Evolutionary conservation across 2,113 vertebrate species (phyloP).

Genomic region (Podarcis cretensis): DNA sequence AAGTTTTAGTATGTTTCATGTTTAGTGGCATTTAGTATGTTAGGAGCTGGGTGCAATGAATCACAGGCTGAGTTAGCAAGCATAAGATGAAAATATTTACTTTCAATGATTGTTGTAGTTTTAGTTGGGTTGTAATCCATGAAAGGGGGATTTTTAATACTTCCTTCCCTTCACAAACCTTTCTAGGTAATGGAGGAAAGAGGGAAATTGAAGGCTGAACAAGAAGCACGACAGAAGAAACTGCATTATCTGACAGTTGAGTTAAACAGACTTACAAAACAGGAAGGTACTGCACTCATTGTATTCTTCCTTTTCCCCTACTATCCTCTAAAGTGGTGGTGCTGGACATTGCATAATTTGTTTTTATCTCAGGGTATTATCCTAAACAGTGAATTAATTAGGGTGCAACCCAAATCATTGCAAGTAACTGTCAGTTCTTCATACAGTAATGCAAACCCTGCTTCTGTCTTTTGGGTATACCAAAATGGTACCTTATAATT

Average conservation of each 20-base stretch:
- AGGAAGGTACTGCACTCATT: conserved; percentile 84
- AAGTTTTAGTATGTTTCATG: neutral
- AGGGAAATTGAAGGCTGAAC: conserved; percentile 85
- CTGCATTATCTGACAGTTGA: conserved; percentile 92
- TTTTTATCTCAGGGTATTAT: conserved; percentile 36
- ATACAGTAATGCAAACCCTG: neutral
- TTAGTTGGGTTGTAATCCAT: conserved; percentile 10
- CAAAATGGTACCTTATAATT: conserved; percentile 33
- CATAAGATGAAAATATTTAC: conserved; percentile 1
- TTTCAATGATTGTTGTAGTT: neutral
- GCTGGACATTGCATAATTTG: neutral
- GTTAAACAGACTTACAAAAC: conserved; percentile 90
- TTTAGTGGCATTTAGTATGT: neutral
- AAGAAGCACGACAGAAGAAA: conserved; percentile 86
- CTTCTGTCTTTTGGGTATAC: neutral
- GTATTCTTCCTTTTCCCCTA: neutral
- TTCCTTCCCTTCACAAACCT: conserved; percentile 59
- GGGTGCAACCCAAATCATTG: neutral
- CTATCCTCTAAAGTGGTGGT: neutral
- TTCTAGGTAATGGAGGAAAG: conserved; percentile 91
- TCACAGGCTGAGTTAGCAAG: neutral
- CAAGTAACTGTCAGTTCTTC: conserved; percentile 3
- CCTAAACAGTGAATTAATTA: conserved; percentile 20
- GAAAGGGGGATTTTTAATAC: conserved; percentile 39
- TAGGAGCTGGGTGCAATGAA: neutral